Evolutionary conservation across 2,113 vertebrate genomes (phyloP).

Genomic region (Rhinoptilus africanus): DNA sequence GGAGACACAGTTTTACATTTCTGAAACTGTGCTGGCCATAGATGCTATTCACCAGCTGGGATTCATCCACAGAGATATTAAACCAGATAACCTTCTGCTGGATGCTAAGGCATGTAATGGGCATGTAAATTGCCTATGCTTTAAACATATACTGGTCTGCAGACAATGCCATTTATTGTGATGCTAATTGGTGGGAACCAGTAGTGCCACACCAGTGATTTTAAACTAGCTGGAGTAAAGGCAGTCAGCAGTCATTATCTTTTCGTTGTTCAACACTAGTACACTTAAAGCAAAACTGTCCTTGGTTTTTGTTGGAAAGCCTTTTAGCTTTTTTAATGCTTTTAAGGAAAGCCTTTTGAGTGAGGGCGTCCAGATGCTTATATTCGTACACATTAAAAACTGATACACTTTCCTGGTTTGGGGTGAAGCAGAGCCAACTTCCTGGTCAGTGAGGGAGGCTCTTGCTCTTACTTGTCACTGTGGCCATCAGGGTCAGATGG

Average conservation of each 20-base stretch:
- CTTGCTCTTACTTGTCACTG: neutral
- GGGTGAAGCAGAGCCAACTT: neutral
- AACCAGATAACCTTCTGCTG: constrained; percentile 95
- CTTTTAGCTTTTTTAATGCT: neutral
- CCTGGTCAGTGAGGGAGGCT: neutral
- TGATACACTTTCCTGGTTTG: neutral
- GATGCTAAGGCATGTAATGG: constrained; percentile 86
- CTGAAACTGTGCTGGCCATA: constrained; percentile 96
- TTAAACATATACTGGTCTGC: neutral
- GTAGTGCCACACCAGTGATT: neutral
- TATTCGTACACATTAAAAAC: neutral
- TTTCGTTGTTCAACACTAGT: neutral
- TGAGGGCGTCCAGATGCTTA: neutral
- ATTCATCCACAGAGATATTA: constrained; percentile 97
- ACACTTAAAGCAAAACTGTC: neutral
- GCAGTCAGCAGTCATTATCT: neutral
- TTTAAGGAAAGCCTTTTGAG: neutral
- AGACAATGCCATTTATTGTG: neutral
- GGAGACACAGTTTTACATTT: constrained; percentile 97
- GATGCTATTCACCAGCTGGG: constrained; percentile 98
- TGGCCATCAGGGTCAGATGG: neutral
- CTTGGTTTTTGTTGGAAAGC: neutral
- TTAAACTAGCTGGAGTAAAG: neutral
- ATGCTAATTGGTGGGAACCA: neutral
- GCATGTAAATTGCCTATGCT: neutral